Evolutionary conservation across 2,888 invertebrate genomes (phyloP), one percentile per base, ranked within the genome.

Genomic region (Tridacna gigas): DNA sequence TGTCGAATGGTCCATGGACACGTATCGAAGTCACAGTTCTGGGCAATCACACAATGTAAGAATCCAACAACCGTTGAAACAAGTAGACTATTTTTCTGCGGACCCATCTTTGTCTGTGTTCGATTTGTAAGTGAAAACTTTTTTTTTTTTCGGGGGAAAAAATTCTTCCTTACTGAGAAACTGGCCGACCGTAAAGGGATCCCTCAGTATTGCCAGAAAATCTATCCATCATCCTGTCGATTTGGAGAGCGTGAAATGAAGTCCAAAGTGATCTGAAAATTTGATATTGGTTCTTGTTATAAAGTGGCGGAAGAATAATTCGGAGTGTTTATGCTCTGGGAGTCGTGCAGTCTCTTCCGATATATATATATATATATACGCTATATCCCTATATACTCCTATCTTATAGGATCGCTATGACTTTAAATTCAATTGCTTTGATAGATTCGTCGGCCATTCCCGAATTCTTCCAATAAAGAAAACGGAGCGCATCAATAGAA

Each of bases 281-380:
- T 71, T 51, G 51, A 71, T 71, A 71, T 71, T 25, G 71, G 71
- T 71, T 69, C 47, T 45, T 45, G 45, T 45, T 69, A 69, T 69
- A 45, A 66, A 66, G 26, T 66, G 25, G 25, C 15, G 66, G 66
- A 26, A 66, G 25, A 28, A 26, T 15, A 66, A 66, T 66, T 25
- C 28, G 15, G 26, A 26, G 9, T 7, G 26, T 45, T 71, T 26
- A 13, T 47, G 25, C 47, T 3, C 48, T 22, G 13, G n/a, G 20
- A 12, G 22, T 37, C 69, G 0, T 26, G 12, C 37, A 37, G 37
- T 20, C 45, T 13, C 20, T 37, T 69, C 15, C 37, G 15, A 37
- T 37, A 37, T 37, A 37, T 37, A 37, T 37, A 37, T 37, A 37
- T 37, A 37, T 37, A 7, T 37, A 7, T 37, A 7, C 7, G 37